Evolutionary conservation across 2,113 vertebrate genomes (phyloP).

Genomic region (Austrofundulus limnaeus): DNA sequence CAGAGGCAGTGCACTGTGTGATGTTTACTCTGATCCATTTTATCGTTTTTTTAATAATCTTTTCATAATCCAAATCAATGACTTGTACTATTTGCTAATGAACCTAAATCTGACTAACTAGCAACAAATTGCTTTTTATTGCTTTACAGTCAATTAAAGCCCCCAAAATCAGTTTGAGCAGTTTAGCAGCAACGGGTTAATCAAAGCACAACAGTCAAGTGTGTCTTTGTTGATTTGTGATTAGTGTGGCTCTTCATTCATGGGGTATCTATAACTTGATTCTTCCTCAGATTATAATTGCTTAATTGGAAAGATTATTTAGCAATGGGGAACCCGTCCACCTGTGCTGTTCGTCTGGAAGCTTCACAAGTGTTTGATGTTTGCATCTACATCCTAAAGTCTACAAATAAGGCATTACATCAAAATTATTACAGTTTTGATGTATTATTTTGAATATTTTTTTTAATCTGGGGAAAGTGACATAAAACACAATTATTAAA

Average conservation of each 20-base stretch:
- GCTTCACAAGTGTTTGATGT: constrained; percentile 13
- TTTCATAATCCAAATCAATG: constrained; percentile 41
- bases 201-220: constrained; percentile 55
- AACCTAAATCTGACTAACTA: constrained; percentile 44
- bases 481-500: background rate
- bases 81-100: constrained; percentile 59
- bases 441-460: background rate
- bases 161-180: constrained; percentile 42
- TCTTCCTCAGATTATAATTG: constrained; percentile 72
- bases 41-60: constrained; percentile 26
- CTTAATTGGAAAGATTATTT: constrained; percentile 78
- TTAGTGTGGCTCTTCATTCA: constrained; percentile 69
- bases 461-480: background rate
- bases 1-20: background rate
- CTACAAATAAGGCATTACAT: background rate
- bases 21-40: constrained; percentile 9
- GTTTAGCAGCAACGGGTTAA: constrained; percentile 61
- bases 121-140: constrained; percentile 48
- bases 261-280: constrained; percentile 77
- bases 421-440: too few relatives aligned
- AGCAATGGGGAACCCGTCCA: constrained; percentile 76
- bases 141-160: constrained; percentile 59
- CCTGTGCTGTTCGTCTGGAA: constrained; percentile 63
- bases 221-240: constrained; percentile 73
- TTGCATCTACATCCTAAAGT: background rate